Conservation (phyloP, 2,888 invertebrate genomes). For the Pomacea canaliculata region DNA sequence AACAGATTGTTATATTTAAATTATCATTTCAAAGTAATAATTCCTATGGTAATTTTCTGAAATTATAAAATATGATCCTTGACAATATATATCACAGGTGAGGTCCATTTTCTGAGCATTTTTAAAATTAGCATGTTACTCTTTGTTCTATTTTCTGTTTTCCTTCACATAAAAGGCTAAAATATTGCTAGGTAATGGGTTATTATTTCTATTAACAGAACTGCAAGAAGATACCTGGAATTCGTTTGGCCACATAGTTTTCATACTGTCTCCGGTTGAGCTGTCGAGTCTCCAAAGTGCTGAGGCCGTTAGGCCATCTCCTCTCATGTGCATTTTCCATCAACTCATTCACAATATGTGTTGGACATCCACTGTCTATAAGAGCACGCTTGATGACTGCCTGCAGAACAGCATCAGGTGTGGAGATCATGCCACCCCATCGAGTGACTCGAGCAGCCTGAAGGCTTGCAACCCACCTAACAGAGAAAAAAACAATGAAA, state of each 20-base stretch:
- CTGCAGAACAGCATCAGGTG: conserved; percentile 93
- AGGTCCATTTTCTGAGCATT: too few relatives aligned
- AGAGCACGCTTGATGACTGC: conserved; percentile 93
- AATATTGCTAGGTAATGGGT: too few relatives aligned
- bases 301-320: conserved; percentile 93
- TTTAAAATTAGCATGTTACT: too few relatives aligned
- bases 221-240: conserved; percentile 76
- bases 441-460: conserved; percentile 81
- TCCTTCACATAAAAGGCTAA: too few relatives aligned
- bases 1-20: too few relatives aligned
- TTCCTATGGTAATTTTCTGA: too few relatives aligned
- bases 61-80: too few relatives aligned
- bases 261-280: conserved; percentile 93
- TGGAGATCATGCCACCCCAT: conserved; percentile 99
- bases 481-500: not conserved
- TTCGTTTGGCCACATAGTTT: conserved; percentile 92
- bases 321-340: conserved; percentile 98
- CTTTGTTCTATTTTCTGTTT: too few relatives aligned
- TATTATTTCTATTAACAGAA: not conserved
- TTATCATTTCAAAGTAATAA: too few relatives aligned
- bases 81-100: too few relatives aligned
- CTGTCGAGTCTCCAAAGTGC: conserved; percentile 91
- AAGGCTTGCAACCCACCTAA: conserved; percentile 65
- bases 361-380: conserved; percentile 93
- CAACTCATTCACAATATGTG: conserved; percentile 91